A percentile compares a stretch with the other conserved stretches of the same genome.
Conservation (phyloP, 2,797 vertebrate genomes). For the Fringilla coelebs region DNA sequence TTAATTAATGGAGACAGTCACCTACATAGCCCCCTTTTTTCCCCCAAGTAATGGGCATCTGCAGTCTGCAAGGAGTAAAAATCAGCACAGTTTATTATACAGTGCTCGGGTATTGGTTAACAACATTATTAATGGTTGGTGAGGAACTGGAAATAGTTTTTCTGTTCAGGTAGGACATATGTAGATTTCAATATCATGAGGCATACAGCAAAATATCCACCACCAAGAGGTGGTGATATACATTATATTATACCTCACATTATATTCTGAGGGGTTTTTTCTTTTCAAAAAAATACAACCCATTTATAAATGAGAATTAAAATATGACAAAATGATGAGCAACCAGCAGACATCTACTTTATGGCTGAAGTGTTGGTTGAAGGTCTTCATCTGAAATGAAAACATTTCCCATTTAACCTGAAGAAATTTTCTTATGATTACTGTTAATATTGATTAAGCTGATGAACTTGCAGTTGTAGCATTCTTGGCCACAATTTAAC, state of each 20-base stretch:
- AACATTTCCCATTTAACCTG: neutral
- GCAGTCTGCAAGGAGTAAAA: neutral
- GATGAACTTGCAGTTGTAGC: neutral
- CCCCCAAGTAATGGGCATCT: neutral
- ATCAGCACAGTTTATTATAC: neutral
- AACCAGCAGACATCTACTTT: neutral
- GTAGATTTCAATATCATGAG: neutral
- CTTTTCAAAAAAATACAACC: neutral
- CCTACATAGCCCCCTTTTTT: neutral
- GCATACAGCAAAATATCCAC: neutral
- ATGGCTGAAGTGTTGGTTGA: neutral
- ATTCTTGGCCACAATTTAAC: neutral
- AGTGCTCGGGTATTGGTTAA: neutral
- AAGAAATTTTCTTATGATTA: neutral
- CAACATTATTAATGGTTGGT: neutral
- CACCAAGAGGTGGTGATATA: neutral
- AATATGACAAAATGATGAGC: neutral
- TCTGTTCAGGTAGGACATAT: neutral
- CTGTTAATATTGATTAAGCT: neutral
- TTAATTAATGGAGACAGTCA: constrained; percentile 3
- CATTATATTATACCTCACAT: neutral
- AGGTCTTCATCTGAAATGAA: neutral
- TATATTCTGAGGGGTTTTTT: neutral
- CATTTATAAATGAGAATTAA: neutral
- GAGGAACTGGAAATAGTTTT: neutral